Evolutionary conservation across 2,888 invertebrate species (phyloP), one percentile per base, ranked within the genome.

Genomic region (Incurvaria masculella): DNA sequence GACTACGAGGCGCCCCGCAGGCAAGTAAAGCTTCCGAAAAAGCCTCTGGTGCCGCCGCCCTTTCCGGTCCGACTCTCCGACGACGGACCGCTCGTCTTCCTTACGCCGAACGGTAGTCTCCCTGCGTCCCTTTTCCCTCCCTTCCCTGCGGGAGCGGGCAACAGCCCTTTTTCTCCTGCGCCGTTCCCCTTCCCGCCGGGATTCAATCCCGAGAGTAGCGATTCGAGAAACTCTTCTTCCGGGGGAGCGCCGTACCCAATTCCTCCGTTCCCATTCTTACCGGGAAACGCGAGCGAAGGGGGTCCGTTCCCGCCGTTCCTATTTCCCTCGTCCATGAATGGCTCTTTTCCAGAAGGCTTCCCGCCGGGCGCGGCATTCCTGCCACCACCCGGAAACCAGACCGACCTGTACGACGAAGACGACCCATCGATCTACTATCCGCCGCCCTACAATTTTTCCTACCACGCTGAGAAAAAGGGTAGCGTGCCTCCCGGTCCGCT

Each of bases 341-440:
- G 80, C 66, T 76, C 78, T 71, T 78, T 79, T 78, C 75, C 78
- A 75, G 67, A 76, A 69, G 66, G 81, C 69, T 72, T 72, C 69
- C 66, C 79, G 65, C 70, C 80, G 79, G 74, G 80, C 70, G 75
- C 78, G 66, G 76, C 73, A 57, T 80, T 79, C 69, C 80, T 81
- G 71, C 80, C 80, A 78, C 88, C 88, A 64, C 88, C 87, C 55
- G 86, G 86, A 61, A 89, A 87, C 72, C 82, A 83, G 58, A 83
- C 87, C 52, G 89, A 89, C 63, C 84, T 86, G 57, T 86, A 89
- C 74, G 91, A 92, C 80, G 91, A 91, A 75, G 93, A 94, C 74
- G 93, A 94, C 81, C 92, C 92, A 61, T 91, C 92, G 57, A 86
- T 93, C 48, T 94, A 92, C 64, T 92, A 94, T 81, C 93, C 93